Base-by-base conservation (phyloP, 1,140 invertebrate genomes). In the Andrena cerasifolii region DNA sequence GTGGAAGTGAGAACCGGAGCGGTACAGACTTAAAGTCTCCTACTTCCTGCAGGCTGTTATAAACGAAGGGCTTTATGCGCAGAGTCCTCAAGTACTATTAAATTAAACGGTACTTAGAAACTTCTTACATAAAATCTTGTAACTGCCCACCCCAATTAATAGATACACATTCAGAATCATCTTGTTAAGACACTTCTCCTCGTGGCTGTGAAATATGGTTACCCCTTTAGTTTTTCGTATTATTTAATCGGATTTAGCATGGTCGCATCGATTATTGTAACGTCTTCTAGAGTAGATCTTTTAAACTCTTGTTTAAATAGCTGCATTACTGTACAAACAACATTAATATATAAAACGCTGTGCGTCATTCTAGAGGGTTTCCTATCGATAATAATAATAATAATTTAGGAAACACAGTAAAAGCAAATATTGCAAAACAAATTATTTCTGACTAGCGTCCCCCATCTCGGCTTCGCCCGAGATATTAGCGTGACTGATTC, bases 101-200 rank as follows among this genome's bases (percentile, higher is more conserved):
- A 84, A 85, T 85, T 85, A 85, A 85, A 85, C 75, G 84, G 83
- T 75, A 84, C 74, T 84, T 85, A 66, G 79, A 28, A 85, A 85
- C 65, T 85, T 85, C 83, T 72, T 85, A 53, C 82, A 84, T 85
- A 85, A 85, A 85, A 85, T 63, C 68, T 65, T 84, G 70, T 80
- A 85, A 85, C 83, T 85, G 82, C 68, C 66, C 68, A 49, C 62
- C 78, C 54, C 82, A 73, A 85, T 85, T 85, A 85, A 85, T 84
- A 81, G 83, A 84, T 82, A 81, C 74, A 68, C 79, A 72, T 84
- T 85, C 78, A 54, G 53, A 83, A 83, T 83, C 62, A 56, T 49
- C 43, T 43, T 76, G 65, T 67, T 77, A 79, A 51, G 61, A 18
- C 26, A 43, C 51, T 10, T 58, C 36, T 14, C 31, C 28, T 47